These are phyloP conservation scores for Perca schrenkii DNA, from an alignment of 2,113 vertebrate genomes.

Conservation along the genomic window DNA sequence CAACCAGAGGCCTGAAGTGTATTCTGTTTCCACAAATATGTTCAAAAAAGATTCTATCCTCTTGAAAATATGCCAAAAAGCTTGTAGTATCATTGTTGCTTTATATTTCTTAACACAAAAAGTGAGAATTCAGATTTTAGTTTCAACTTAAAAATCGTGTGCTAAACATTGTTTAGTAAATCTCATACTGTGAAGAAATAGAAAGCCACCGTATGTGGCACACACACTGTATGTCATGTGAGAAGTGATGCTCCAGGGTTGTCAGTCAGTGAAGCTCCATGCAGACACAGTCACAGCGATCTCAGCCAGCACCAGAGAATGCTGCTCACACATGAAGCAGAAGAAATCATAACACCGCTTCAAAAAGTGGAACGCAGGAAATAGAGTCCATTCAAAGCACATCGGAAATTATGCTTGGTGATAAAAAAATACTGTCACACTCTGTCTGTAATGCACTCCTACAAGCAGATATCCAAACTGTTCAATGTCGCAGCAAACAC, in stretches of 20 bases:
- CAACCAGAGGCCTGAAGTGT: not conserved
- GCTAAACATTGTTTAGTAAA: not conserved
- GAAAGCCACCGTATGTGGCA: too few relatives aligned
- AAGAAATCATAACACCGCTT: not conserved
- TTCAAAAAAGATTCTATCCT: not conserved
- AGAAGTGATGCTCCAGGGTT: not conserved
- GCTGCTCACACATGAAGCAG: not conserved
- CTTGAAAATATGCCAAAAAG: not conserved
- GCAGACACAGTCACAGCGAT: not conserved
- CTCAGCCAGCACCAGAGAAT: not conserved
- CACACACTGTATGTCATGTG: too few relatives aligned
- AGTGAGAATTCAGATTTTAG: not conserved
- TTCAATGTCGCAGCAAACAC: constrained; percentile 41
- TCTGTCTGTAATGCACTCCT: constrained; percentile 1
- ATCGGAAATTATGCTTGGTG: not conserved
- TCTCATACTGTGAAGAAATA: not conserved
- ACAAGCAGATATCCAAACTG: constrained; percentile 22
- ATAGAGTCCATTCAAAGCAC: constrained; percentile 20
- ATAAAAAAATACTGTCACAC: constrained; percentile 9
- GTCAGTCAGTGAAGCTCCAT: not conserved
- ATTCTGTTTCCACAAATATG: not conserved
- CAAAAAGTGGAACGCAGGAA: not conserved
- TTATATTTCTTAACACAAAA: not conserved
- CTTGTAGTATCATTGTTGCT: not conserved
- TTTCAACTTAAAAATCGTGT: not conserved